Base-by-base conservation (phyloP, 2,888 invertebrate species). In the Nephrocerus scutellatus region DNA sequence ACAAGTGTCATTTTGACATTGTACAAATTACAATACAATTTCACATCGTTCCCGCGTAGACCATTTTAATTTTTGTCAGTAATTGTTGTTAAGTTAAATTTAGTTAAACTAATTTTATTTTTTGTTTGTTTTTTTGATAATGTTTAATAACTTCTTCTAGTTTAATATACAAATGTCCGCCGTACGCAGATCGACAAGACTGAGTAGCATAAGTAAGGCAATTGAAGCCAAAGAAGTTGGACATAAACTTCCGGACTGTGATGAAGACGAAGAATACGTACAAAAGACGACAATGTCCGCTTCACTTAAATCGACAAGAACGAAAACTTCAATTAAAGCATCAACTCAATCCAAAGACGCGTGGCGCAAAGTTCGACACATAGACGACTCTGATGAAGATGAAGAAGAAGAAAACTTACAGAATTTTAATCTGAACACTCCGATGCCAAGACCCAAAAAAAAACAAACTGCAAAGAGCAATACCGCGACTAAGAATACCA, bases 141-240 rank as follows among this genome's bases (percentile, higher is more conserved):
- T n/a, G n/a, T n/a, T n/a, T n/a, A n/a, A n/a, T n/a, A n/a, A n/a
- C n/a, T 19, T 18, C 14, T 10, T 24, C 25, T 23, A n/a, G 29
- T 22, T 25, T 20, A 9, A 22, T n/a, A 30, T 37, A 38, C 36
- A 49, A 49, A 66, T 66, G 65, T 56, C 64, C 33, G 47, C 55
- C 30, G 50, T 59, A 39, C 60, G 64, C 22, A 60, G 66, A 43
- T 65, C 65, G 30, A 60, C 57, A 25, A 59, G 66, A 36, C 47
- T 63, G 23, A 65, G 57, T 52, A 63, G 57, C 45, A 47, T 62
- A 33, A 53, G 44, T 28, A 52, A 49, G 24, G n/a, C n/a, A n/a
- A n/a, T n/a, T n/a, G n/a, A n/a, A n/a, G n/a, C n/a, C n/a, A n/a
- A n/a, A 31, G 18, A 7, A 5, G 14, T 30, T n/a, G 15, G 20